Percentiles rank a stretch among this genome's conserved stretches.
phyloP scores from a whole-genome alignment of 2,888 invertebrate species.

The Parapristionchus giblindavisi region DNA sequence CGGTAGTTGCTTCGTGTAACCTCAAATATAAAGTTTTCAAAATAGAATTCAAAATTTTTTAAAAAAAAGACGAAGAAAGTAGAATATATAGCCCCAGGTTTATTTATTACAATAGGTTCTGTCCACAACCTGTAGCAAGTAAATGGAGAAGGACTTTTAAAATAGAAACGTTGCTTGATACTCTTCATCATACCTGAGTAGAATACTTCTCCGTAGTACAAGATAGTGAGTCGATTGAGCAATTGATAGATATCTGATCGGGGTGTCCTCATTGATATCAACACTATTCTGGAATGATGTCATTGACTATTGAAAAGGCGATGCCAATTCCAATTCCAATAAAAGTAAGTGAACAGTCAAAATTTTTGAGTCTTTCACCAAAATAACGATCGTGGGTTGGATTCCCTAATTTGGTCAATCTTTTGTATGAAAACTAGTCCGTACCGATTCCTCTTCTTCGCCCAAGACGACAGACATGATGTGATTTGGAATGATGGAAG shows the following conservation, averaged over 20 bases:
- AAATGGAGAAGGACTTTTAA: too few species aligned
- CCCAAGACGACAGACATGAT: slow-evolving; percentile 79
- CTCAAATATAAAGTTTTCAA: slow-evolving; percentile 77
- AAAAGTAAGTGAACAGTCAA: too few species aligned
- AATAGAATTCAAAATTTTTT: too few species aligned
- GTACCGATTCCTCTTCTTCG: slow-evolving; percentile 20
- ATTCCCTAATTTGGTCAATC: too few species aligned
- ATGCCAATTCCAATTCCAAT: neutral
- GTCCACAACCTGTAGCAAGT: too few species aligned
- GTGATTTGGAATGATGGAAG: slow-evolving; percentile 92
- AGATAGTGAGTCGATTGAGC: slow-evolving; percentile 87
- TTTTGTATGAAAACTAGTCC: neutral
- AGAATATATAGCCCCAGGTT: too few species aligned
- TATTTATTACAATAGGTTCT: too few species aligned
- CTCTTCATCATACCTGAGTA: slow-evolving; percentile 72
- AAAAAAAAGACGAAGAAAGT: too few species aligned
- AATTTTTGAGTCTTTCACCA: too few species aligned
- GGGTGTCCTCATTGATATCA: slow-evolving; percentile 91
- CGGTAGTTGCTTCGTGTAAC: slow-evolving; percentile 88
- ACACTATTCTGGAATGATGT: slow-evolving; percentile 78
- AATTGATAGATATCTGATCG: slow-evolving; percentile 94
- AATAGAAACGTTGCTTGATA: too few species aligned
- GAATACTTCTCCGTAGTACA: slow-evolving; percentile 85
- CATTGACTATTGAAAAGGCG: too few species aligned
- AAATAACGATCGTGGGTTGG: too few species aligned